Base-by-base conservation (phyloP, 2,888 invertebrate genomes). In the Latrodectus elegans region DNA sequence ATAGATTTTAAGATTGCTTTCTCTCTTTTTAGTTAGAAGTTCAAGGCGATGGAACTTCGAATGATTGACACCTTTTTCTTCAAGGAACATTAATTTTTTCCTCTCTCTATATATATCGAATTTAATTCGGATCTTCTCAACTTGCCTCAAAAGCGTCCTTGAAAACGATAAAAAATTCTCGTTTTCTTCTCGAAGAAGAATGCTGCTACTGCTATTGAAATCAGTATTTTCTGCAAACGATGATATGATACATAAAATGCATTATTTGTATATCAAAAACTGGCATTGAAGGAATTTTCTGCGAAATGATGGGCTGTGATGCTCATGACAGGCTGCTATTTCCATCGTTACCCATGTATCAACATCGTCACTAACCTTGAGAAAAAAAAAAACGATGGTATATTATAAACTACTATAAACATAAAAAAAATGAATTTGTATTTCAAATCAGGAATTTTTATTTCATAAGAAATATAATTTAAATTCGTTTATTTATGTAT, bases 211-310 rank as follows among this genome's bases (percentile, higher is more conserved):
- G 60, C 10, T 15, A 60, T n/a, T 60, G 60, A 12, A 12, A 60
- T 60, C 60, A 60, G n/a, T 60, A n/a, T 60, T 60, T 60, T 60
- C 60, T 15, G 60, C n/a, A 60, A 15, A 60, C 60, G 60, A 60
- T 60, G 60, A 60, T 60, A 60, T 12, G 60, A 60, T 60, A 11
- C 60, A 60, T 15, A n/a, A n/a, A 60, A n/a, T 60, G 60, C n/a
- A n/a, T 60, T 10, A 60, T 60, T 60, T 60, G 8, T 60, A 15
- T n/a, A 60, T 60, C 60, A 60, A 60, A 60, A 60, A 11, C 12
- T n/a, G n/a, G n/a, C 10, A n/a, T 0, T 60, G 60, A 60, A 60
- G 8, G 60, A 60, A 11, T 60, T n/a, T 60, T 60, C 4, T 60
- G 8, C 6, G 60, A n/a, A 60, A 60, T 60, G 60, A 60, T 60